These are phyloP conservation scores for Sebastes iracundus DNA, from an alignment of 2,797 vertebrate species.

Conservation along the genomic window DNA sequence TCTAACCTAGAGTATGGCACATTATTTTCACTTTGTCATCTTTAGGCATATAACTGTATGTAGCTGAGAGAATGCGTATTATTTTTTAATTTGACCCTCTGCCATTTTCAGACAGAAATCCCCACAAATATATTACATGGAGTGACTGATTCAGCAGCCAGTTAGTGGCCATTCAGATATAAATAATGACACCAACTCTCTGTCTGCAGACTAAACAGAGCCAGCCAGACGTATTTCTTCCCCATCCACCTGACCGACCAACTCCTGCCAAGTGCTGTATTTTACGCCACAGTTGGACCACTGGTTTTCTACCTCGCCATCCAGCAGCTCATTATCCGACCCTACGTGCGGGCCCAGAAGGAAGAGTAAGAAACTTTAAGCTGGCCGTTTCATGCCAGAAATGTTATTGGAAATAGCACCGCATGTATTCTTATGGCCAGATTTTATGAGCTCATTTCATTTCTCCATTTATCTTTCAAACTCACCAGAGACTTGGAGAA, in stretches of 20 bases:
- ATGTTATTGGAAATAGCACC: constrained; percentile 30
- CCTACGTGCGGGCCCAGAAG: constrained; percentile 93
- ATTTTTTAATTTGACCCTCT: background rate
- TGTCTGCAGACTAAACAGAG: constrained; percentile 90
- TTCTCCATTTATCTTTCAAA: constrained; percentile 46
- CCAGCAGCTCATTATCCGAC: constrained; percentile 93
- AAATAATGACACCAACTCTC: constrained; percentile 28
- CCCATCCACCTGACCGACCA: constrained; percentile 97
- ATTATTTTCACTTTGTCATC: background rate
- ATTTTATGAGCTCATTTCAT: constrained; percentile 61
- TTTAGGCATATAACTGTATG: background rate
- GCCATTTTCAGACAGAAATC: background rate
- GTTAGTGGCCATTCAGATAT: background rate
- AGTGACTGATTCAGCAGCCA: background rate
- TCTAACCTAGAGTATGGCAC: background rate
- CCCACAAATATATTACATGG: background rate
- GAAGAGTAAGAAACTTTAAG: constrained; percentile 87
- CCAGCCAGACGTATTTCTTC: constrained; percentile 99
- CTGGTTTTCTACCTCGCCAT: constrained; percentile 94
- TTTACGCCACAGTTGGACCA: constrained; percentile 97
- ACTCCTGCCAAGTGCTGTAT: constrained; percentile 95
- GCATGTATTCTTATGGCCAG: constrained; percentile 31
- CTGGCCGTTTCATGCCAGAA: constrained; percentile 34
- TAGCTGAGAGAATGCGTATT: background rate
- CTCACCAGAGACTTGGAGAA: constrained; percentile 92